Base-by-base conservation (phyloP, 2,797 vertebrate genomes). In the Taeniopygia guttata region DNA sequence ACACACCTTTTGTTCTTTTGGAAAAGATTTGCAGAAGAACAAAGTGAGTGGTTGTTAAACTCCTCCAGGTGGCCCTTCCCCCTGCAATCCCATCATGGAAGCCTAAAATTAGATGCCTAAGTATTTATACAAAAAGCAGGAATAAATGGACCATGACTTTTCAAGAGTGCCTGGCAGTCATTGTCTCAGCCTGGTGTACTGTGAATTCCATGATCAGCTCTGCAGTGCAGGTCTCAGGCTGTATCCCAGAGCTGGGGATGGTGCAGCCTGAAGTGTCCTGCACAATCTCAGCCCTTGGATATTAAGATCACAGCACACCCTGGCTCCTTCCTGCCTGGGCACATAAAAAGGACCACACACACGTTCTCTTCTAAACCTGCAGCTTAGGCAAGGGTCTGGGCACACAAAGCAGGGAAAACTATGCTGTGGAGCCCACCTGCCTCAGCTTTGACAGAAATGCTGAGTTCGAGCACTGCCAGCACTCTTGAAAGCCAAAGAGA, bases 151-250 rank as follows among this genome's bases (percentile, higher is more conserved):
- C 7, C 5, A 7, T 20, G 52, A 34, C 21, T 59, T 75, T 62
- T 30, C 1, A 7, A 19, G 30, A 51, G 34, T 1, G 0, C 6
- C 10, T 60, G 34, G 48, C 26, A 49, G 43, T 19, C 11, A 4
- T 2, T 3, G 6, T 18, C n/a, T 81, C 34, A 18, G 19, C 5
- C 32, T 13, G 9, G 46, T 2, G 11, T 22, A 15, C 34, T 0
- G 26, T 19, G 27, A 25, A 4, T 18, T 15, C 38, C 29, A 7
- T 1, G 10, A 25, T 21, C 51, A 30, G 12, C 49, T 60, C 54
- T 20, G 54, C 66, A 36, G 20, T 7, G 40, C 16, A 23, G n/a
- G 30, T 23, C 55, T 67, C 21, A 2, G 51, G 63, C 51, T 72
- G 22, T 0, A 0, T 21, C 34, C 46, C 46, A 16, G 7, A 3